These are phyloP conservation scores for Clarias fuscus DNA, from an alignment of 2,797 vertebrate genomes.

Conservation along the genomic window DNA sequence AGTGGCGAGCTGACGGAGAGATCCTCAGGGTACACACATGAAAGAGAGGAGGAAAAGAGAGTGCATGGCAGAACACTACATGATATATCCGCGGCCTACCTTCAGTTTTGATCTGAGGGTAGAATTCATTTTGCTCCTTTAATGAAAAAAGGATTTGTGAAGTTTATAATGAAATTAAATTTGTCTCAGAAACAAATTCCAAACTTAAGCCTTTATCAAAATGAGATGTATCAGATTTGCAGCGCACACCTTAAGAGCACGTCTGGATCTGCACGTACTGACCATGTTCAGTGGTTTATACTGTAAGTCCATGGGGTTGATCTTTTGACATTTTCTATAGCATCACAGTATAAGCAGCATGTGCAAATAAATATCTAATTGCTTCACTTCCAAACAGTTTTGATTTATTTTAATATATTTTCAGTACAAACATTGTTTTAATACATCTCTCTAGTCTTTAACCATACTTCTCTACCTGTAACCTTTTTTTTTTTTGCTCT, in stretches of 20 bases:
- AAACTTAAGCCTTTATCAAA: background rate
- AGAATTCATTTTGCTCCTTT: background rate
- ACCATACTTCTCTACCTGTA: background rate
- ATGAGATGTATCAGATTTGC: background rate
- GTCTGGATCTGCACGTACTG: background rate
- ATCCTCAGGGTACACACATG: slow-evolving; percentile 19
- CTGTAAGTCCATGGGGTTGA: background rate
- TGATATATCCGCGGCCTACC: background rate
- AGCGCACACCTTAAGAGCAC: background rate
- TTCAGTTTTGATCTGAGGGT: background rate
- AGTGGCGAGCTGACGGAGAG: slow-evolving; percentile 40
- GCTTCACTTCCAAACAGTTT: background rate
- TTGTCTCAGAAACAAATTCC: too few relatives aligned
- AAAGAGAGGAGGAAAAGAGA: slow-evolving; percentile 35
- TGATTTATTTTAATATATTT: background rate
- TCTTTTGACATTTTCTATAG: background rate
- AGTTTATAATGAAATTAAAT: background rate
- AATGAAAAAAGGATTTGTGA: background rate
- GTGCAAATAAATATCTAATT: background rate
- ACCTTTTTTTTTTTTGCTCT: background rate
- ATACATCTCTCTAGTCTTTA: background rate
- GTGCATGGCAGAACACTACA: background rate
- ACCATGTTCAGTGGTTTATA: background rate
- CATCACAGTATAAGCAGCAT: background rate
- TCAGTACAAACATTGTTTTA: background rate